Evolutionary conservation across 2,113 vertebrate genomes (phyloP), one percentile per base, ranked within the genome.

Genomic region (Synchiropus splendidus): DNA sequence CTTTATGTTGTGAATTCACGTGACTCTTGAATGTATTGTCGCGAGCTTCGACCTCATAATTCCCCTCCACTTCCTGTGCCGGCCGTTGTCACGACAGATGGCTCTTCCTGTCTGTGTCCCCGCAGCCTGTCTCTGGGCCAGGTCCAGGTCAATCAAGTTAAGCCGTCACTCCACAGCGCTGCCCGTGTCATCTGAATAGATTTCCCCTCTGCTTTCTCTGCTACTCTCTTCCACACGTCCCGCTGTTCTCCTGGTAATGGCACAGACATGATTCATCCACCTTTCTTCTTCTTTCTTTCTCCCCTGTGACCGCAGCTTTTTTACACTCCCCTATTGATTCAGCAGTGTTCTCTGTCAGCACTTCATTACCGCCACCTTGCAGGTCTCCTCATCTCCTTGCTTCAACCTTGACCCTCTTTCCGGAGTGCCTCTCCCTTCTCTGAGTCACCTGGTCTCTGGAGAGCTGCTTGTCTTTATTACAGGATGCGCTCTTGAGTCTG

Each of bases 251-350:
- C 47, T 42, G 10, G 41, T 59, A 41, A 49, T 18, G 46, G 64
- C 61, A 36, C 42, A 39, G 70, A 72, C 72, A 72, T 70, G 72
- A 69, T 74, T 70, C 18, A 5, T 51, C 41, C 39, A 18, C 16
- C 31, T 2, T 5, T 27, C 35, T 16, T 14, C 16, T 38, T 31
- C 21, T 13, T 1, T 16, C 48, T 21, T 30, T 18, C 34, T 45
- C 14, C 48, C 48, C 34, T 45, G 40, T 36, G 44, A 49, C n/a
- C 33, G 12, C 57, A 39, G 39, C 42, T 41, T 61, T 66, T 53
- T 60, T 55, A 18, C 39, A 54, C 15, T n/a, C 41, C 18, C 42
- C 45, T 48, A 17, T 30, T 30, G 17, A 1, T 58, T 30, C 2
- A 9, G 2, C 42, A 41, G 40, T 55, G 62, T 43, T 65, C 61